These are phyloP conservation scores for Corythornis cristatus DNA, from an alignment of 2,113 vertebrate species.

Conservation along the genomic window DNA sequence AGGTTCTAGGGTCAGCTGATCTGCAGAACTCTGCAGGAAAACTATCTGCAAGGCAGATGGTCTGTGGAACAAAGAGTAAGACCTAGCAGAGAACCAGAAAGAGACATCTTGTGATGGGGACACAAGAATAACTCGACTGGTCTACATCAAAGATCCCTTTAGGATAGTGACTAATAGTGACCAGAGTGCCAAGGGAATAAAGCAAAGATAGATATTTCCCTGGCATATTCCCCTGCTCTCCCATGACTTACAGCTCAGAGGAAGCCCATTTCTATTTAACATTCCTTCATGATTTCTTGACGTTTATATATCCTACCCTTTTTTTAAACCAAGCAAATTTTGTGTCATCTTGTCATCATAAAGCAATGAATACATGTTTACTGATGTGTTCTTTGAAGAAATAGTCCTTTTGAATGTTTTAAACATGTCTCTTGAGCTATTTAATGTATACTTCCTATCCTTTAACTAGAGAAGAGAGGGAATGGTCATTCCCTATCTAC, in stretches of 20 bases:
- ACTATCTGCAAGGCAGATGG: neutral
- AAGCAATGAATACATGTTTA: neutral
- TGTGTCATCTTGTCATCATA: neutral
- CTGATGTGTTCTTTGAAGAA: neutral
- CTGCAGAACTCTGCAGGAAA: neutral
- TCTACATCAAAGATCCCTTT: neutral
- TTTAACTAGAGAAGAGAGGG: neutral
- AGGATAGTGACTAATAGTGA: neutral
- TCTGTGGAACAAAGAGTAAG: neutral
- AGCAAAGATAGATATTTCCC: neutral
- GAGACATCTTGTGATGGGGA: neutral
- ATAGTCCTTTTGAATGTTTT: neutral
- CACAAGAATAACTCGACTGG: neutral
- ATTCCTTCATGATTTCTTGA: neutral
- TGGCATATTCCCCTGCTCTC: neutral
- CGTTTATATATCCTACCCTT: neutral
- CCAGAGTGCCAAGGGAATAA: neutral
- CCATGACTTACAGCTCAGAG: neutral
- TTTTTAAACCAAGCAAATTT: neutral
- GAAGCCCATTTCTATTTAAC: neutral
- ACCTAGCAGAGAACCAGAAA: neutral
- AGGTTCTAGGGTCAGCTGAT: slow-evolving; percentile 25
- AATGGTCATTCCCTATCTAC: neutral
- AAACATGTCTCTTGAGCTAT: neutral
- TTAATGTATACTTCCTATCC: neutral